Evolutionary conservation across 2,113 vertebrate genomes (phyloP).

Genomic region (Hemichromis elongatus): DNA sequence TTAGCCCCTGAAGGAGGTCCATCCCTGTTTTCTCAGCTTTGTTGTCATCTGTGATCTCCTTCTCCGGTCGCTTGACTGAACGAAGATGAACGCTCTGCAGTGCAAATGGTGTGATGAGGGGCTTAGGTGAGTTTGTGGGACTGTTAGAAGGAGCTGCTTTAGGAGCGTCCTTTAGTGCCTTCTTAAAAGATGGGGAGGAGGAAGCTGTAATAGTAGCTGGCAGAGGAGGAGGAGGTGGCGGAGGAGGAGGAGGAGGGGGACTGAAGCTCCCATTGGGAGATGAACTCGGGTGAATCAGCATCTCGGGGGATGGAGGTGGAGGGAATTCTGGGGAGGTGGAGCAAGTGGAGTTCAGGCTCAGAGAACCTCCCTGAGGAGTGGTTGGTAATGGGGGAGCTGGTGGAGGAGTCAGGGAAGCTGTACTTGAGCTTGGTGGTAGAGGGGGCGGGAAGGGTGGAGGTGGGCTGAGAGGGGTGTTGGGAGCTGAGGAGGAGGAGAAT

Average conservation of each 20-base stretch:
- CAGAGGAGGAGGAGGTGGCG: constrained; percentile 48
- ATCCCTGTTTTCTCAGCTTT: constrained; percentile 67
- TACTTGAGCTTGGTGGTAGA: constrained; percentile 11
- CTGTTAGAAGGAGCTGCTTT: constrained; percentile 26
- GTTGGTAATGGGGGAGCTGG: constrained; percentile 30
- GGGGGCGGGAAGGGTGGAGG: constrained; percentile 54
- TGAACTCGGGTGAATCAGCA: constrained; percentile 56
- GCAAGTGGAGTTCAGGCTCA: constrained; percentile 34
- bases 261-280: constrained; percentile 61
- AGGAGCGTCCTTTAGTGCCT: constrained; percentile 63
- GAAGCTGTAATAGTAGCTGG: constrained; percentile 40
- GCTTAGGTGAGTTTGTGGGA: constrained; percentile 71
- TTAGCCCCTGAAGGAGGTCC: constrained; percentile 59
- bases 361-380: constrained; percentile 13
- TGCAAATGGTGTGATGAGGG: constrained; percentile 83
- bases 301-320: constrained; percentile 82
- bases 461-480: constrained; percentile 49
- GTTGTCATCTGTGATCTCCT: constrained; percentile 51
- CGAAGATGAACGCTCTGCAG: constrained; percentile 89
- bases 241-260: constrained; percentile 54
- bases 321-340: constrained; percentile 75
- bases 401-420: constrained; percentile 10
- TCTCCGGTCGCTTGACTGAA: constrained; percentile 75
- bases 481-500: constrained; percentile 32
- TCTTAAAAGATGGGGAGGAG: constrained; percentile 70